These are phyloP conservation scores for Nomada ruficornis DNA, from an alignment of 2,888 invertebrate genomes.

Conservation along the genomic window DNA sequence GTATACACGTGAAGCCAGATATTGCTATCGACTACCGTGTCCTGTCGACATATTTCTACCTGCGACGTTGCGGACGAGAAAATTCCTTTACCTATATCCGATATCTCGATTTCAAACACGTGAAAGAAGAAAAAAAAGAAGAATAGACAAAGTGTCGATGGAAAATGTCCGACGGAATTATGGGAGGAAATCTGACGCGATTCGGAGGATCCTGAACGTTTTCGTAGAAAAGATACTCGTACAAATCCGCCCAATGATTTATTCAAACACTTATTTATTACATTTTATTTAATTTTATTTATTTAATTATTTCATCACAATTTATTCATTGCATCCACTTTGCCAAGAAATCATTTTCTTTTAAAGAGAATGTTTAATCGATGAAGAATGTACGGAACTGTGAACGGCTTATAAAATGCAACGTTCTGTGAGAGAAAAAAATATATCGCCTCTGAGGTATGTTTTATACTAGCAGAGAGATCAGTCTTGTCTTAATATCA, in stretches of 20 bases:
- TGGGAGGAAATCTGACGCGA: conserved; percentile 7
- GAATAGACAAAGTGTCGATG: conserved; percentile 1
- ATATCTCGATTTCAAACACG: not conserved
- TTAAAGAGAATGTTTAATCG: not conserved
- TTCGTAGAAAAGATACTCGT: no score
- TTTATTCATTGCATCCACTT: no score
- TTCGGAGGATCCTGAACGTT: not conserved
- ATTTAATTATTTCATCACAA: no score
- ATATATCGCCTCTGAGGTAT: no score
- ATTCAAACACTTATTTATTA: no score
- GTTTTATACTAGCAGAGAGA: not conserved
- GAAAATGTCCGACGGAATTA: not conserved
- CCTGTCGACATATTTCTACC: conserved; percentile 38
- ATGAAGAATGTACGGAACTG: no score
- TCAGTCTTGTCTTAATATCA: conserved; percentile 5
- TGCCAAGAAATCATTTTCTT: not conserved
- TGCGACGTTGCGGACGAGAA: not conserved
- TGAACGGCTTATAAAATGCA: no score
- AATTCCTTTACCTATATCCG: conserved; percentile 24
- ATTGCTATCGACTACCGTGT: not conserved
- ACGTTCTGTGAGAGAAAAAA: no score
- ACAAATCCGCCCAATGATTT: no score
- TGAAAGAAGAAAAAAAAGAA: no score
- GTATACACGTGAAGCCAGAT: conserved; percentile 29
- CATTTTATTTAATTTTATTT: no score